Evolutionary conservation across 2,113 vertebrate genomes (phyloP), one percentile per base, ranked within the genome.

Genomic region (Tympanuchus pallidicinctus): DNA sequence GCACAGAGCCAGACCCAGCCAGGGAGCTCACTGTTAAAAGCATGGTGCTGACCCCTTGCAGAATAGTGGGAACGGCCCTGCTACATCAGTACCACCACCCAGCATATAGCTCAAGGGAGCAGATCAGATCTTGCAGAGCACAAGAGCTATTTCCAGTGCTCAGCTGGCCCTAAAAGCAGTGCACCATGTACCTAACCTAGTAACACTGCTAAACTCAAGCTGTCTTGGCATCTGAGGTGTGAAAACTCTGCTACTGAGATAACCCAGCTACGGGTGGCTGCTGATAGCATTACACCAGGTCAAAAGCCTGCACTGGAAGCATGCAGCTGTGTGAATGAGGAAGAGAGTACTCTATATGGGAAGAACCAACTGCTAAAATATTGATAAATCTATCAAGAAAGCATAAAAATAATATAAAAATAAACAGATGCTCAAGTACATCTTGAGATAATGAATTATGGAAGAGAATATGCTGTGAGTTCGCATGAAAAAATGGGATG

Each of bases 391-490:
- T 96, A 97, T 94, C 94, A 96, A 95, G 96, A 96, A 97, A 97
- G 96, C 94, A 97, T 86, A 96, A 97, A 98, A 96, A 97, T 96
- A 91, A 94, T 96, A 72, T 96, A 97, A 97, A 98, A 97, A 97
- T 97, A 98, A 98, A 97, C 97, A 98, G 97, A 97, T 97, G 97
- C 96, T 97, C 94, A 89, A 96, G 95, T 96, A 94, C 83, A 96
- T 96, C 95, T 97, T 47, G 96, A 97, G 95, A 92, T 97, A 96
- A 98, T 98, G 97, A 93, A 97, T 98, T 97, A 96, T 96, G 97
- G 57, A 92, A 96, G 91, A 96, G 86, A 94, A 96, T 94, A 94
- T 86, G 92, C 91, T 86, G 86, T 32, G 52, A 32, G 48, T 88
- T 52, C 73, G 73, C n/a, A 54, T 56, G 94, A 95, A 88, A 78